phyloP scores from a whole-genome alignment of 1,140 invertebrate genomes.

The Cotesia vestalis region DNA sequence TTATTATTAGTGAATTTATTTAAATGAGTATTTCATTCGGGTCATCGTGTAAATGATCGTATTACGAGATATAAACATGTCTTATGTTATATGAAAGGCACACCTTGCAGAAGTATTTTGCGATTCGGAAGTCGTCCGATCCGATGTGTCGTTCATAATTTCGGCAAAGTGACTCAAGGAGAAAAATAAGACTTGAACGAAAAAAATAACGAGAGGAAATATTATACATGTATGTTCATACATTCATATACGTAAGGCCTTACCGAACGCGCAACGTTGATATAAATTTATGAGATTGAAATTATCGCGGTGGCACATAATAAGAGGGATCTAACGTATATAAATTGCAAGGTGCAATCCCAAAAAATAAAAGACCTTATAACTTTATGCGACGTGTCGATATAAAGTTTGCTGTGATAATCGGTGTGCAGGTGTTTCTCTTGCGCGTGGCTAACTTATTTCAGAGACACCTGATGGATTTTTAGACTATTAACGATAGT shows the following conservation, averaged over 20 bases:
- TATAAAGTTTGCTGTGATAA: conserved; percentile 18
- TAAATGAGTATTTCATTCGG: background rate
- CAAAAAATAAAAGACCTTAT: too few relatives aligned
- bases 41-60: background rate
- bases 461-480: conserved; percentile 9
- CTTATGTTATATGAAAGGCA: background rate
- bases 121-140: too few relatives aligned
- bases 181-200: background rate
- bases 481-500: background rate
- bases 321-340: conserved; percentile 9
- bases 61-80: conserved; percentile 7
- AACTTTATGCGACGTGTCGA: conserved; percentile 8
- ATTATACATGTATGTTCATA: background rate
- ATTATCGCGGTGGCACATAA: conserved; percentile 20
- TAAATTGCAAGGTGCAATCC: conserved; percentile 20
- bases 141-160: too few relatives aligned
- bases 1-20: conserved; percentile 14
- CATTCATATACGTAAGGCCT: too few relatives aligned
- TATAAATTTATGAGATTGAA: conserved; percentile 28
- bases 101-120: background rate
- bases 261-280: background rate
- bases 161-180: too few relatives aligned
- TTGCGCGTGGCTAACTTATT: background rate
- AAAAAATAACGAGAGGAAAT: background rate
- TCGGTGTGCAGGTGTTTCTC: conserved; percentile 17